Conservation (phyloP, 2,797 vertebrate genomes). For the Arrhamphus sclerolepis region DNA sequence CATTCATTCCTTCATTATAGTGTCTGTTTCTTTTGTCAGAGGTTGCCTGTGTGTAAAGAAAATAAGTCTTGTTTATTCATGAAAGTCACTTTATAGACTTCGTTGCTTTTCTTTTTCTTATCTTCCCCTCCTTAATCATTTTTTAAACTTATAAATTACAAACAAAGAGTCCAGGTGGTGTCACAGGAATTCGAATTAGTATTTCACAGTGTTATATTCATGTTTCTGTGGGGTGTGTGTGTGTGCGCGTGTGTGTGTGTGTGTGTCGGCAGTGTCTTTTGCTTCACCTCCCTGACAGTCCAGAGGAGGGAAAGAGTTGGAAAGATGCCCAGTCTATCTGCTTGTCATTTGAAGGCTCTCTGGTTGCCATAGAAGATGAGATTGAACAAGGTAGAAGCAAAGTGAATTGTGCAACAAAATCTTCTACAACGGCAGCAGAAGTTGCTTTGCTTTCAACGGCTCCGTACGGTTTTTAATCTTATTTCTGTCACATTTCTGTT, state of each 20-base stretch:
- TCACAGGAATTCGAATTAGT: slow-evolving; percentile 19
- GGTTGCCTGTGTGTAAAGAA: too few relatives aligned
- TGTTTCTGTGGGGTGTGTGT: slow-evolving; percentile 48
- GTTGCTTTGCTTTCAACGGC: not conserved
- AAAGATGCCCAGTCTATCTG: slow-evolving; percentile 87
- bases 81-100: too few relatives aligned
- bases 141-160: not conserved
- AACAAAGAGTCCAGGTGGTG: slow-evolving; percentile 9
- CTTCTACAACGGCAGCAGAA: not conserved
- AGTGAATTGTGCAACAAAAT: not conserved
- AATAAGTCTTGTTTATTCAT: too few relatives aligned
- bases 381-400: slow-evolving; percentile 89
- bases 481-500: slow-evolving; percentile 16
- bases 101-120: too few relatives aligned
- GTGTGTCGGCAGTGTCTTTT: slow-evolving; percentile 86
- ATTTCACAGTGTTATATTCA: slow-evolving; percentile 37
- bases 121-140: not conserved
- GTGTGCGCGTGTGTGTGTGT: too few relatives aligned
- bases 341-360: slow-evolving; percentile 78
- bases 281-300: slow-evolving; percentile 84
- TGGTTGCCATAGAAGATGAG: slow-evolving; percentile 87
- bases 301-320: slow-evolving; percentile 84
- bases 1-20: too few relatives aligned
- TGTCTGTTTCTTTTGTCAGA: too few relatives aligned
- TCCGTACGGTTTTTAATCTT: slow-evolving; percentile 11